A percentile compares a stretch with the other conserved stretches of the same genome.
Conservation (phyloP, 2,888 invertebrate genomes). For the Ceriagrion tenellum region DNA sequence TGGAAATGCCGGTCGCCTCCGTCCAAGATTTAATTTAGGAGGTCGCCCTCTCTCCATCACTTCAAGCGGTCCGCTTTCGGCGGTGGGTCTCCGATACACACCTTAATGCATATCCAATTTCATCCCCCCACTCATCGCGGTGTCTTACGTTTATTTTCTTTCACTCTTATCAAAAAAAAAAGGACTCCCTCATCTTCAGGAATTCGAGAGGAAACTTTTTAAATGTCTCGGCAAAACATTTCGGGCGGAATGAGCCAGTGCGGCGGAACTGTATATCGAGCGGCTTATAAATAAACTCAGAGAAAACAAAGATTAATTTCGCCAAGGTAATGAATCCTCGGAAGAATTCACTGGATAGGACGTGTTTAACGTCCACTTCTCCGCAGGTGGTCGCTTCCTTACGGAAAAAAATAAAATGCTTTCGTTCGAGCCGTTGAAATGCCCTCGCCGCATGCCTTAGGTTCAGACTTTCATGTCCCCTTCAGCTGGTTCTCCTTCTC, state of each 20-base stretch:
- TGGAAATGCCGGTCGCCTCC: neutral
- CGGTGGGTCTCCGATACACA: neutral
- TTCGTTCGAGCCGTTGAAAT: neutral
- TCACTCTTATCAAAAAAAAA: too few species aligned
- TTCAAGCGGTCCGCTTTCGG: slow-evolving; percentile 6
- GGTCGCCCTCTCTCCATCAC: neutral
- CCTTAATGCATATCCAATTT: neutral
- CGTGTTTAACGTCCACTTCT: neutral
- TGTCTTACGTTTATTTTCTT: neutral
- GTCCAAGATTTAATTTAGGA: slow-evolving; percentile 49
- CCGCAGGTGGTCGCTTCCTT: neutral
- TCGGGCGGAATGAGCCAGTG: neutral
- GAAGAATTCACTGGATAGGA: neutral
- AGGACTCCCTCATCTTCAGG: too few species aligned
- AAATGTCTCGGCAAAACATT: neutral
- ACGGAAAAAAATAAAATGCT: neutral
- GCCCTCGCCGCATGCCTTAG: neutral
- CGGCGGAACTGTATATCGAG: neutral
- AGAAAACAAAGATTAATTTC: neutral
- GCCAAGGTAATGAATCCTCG: neutral
- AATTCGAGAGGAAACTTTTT: too few species aligned
- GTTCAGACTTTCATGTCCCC: neutral
- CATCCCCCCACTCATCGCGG: neutral
- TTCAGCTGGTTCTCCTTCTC: too few species aligned
- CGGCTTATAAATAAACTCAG: neutral